phyloP scores from a whole-genome alignment of 2,797 vertebrate genomes.

The Poeciliopsis presidionis region DNA sequence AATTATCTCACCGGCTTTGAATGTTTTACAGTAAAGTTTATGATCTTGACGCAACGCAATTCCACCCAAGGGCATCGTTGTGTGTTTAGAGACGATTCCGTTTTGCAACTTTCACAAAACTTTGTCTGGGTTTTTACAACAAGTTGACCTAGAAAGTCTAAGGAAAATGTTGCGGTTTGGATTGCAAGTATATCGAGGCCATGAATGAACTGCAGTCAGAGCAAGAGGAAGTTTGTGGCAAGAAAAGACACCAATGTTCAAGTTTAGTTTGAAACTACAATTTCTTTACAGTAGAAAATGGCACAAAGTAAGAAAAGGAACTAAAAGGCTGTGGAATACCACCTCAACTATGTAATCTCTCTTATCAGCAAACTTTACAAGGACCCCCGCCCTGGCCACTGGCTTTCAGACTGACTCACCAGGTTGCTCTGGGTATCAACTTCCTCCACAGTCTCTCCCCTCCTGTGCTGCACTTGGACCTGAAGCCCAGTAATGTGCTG shows the following conservation, averaged over 20 bases:
- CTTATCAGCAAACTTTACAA: constrained; percentile 39
- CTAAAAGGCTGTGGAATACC: neutral
- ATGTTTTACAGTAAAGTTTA: neutral
- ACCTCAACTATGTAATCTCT: neutral
- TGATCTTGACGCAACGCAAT: neutral
- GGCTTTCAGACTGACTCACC: constrained; percentile 71
- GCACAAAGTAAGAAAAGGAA: neutral
- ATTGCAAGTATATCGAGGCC: neutral
- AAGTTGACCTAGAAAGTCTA: neutral
- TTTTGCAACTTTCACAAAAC: neutral
- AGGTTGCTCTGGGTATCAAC: constrained; percentile 81
- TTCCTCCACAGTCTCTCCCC: constrained; percentile 77
- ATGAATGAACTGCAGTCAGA: neutral
- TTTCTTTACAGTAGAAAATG: neutral
- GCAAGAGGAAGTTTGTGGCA: neutral
- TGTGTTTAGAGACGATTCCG: neutral
- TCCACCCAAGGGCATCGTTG: neutral
- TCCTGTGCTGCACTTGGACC: constrained; percentile 79
- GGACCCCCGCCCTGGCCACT: constrained; percentile 67
- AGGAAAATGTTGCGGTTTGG: neutral
- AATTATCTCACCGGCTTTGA: neutral
- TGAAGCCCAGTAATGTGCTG: constrained; percentile 84
- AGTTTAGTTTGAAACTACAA: neutral
- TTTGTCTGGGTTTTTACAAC: neutral
- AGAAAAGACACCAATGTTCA: neutral